A percentile compares a stretch with the other conserved stretches of the same genome.
phyloP scores from a whole-genome alignment of 2,113 vertebrate genomes.

The Menura novaehollandiae region DNA sequence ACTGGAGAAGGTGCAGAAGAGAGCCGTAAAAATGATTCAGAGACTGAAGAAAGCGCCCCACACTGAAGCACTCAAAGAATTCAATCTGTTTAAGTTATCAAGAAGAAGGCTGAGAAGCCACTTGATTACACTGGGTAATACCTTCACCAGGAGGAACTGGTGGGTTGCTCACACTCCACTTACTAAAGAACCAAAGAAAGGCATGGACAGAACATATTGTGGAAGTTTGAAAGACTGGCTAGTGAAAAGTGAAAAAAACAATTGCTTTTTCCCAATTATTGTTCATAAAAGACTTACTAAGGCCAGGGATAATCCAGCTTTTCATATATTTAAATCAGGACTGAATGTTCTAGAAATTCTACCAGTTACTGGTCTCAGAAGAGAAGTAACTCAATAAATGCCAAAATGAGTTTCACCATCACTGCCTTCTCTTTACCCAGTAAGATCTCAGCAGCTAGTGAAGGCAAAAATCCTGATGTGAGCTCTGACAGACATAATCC shows the following conservation, averaged over 20 bases:
- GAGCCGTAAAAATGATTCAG: conserved; percentile 44
- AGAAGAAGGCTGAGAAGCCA: conserved; percentile 9
- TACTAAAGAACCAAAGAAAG: background rate
- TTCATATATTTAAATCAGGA: background rate
- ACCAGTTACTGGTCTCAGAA: background rate
- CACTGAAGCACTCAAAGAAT: conserved; percentile 29
- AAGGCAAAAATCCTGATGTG: background rate
- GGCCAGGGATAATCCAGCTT: fast-evolving
- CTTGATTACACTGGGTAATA: background rate
- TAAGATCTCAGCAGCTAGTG: background rate
- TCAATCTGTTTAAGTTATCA: conserved; percentile 58
- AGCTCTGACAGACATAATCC: background rate
- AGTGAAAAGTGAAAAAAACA: background rate
- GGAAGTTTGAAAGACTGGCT: background rate
- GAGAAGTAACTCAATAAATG: background rate
- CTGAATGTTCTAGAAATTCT: background rate
- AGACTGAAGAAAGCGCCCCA: background rate
- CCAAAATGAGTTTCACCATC: background rate
- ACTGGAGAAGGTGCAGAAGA: conserved; percentile 62
- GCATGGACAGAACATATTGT: background rate
- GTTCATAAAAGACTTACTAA: background rate
- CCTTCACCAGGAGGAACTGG: background rate
- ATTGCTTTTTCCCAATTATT: background rate
- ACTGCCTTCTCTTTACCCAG: background rate
- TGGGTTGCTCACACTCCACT: background rate